Evolutionary conservation across 2,888 invertebrate species (phyloP).

Genomic region (Drosophila engyochracea): DNA sequence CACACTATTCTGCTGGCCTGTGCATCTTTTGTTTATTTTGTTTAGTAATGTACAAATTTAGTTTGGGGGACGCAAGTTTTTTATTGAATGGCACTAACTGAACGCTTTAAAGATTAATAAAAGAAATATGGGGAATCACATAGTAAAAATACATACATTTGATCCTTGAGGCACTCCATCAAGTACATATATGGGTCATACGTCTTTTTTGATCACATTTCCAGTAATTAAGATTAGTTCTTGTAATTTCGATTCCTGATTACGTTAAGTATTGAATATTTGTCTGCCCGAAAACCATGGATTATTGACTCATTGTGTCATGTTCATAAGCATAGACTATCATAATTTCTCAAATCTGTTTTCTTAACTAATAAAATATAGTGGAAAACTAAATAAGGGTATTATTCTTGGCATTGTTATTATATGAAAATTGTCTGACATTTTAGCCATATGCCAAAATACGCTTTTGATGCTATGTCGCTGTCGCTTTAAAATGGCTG

Average conservation of each 20-base stretch:
- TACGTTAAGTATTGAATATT: background rate
- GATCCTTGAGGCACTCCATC: background rate
- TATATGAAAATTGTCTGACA: too few relatives aligned
- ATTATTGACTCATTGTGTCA: background rate
- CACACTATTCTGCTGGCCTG: slow-evolving; percentile 11
- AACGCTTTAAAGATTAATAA: slow-evolving; percentile 16
- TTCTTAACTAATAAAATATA: background rate
- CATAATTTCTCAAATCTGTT: background rate
- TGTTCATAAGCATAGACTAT: background rate
- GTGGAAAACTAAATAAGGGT: too few relatives aligned
- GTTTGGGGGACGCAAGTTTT: background rate
- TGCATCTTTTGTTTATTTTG: slow-evolving; percentile 1
- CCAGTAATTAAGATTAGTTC: background rate
- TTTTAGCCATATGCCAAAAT: background rate
- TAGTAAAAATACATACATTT: background rate
- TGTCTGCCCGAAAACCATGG: background rate
- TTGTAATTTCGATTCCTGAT: background rate
- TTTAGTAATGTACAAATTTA: background rate
- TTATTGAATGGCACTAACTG: slow-evolving; percentile 1
- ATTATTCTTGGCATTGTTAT: too few relatives aligned
- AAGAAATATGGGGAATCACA: background rate
- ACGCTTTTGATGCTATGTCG: background rate
- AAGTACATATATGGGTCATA: background rate
- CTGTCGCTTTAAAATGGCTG: background rate
- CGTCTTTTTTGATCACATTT: background rate